Evolutionary conservation across 2,797 vertebrate species (phyloP).

Genomic region (Cynodonichthys magdalenae): DNA sequence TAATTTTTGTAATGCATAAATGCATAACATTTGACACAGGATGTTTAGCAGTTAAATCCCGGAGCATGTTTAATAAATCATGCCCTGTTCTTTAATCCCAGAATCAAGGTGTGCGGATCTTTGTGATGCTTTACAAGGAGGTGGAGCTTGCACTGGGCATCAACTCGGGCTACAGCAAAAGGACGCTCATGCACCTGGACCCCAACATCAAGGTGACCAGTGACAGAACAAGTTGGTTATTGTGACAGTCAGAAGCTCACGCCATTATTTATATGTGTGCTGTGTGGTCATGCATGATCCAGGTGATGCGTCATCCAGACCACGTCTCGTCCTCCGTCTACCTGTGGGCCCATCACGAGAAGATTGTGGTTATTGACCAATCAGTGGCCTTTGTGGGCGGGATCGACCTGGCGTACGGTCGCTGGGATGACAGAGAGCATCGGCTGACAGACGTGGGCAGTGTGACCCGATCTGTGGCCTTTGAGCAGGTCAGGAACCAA

Average conservation of each 20-base stretch:
- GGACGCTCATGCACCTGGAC: slow-evolving; percentile 88
- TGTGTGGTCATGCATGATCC: not conserved
- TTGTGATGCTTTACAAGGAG: slow-evolving; percentile 97
- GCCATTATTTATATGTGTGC: too few species aligned
- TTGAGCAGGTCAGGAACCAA: slow-evolving; percentile 69
- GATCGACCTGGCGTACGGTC: slow-evolving; percentile 95
- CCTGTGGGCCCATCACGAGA: slow-evolving; percentile 98
- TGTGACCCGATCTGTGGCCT: slow-evolving; percentile 84
- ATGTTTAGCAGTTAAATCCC: too few species aligned
- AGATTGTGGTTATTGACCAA: slow-evolving; percentile 92
- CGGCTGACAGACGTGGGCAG: slow-evolving; percentile 97
- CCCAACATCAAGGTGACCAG: slow-evolving; percentile 91
- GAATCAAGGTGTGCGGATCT: slow-evolving; percentile 95
- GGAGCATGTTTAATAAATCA: not conserved
- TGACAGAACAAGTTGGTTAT: not conserved
- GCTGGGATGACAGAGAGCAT: slow-evolving; percentile 96
- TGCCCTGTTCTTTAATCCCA: slow-evolving; percentile 53
- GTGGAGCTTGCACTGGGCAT: slow-evolving; percentile 96
- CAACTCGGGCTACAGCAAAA: slow-evolving; percentile 97
- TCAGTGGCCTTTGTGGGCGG: slow-evolving; percentile 95
- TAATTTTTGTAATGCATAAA: too few species aligned
- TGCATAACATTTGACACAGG: too few species aligned
- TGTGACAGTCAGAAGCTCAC: too few species aligned
- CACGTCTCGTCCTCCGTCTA: slow-evolving; percentile 96
- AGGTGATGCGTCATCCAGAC: slow-evolving; percentile 99